Evolutionary conservation across 2,113 vertebrate species (phyloP), one percentile per base, ranked within the genome.

Genomic region (Poeciliopsis retropinna): DNA sequence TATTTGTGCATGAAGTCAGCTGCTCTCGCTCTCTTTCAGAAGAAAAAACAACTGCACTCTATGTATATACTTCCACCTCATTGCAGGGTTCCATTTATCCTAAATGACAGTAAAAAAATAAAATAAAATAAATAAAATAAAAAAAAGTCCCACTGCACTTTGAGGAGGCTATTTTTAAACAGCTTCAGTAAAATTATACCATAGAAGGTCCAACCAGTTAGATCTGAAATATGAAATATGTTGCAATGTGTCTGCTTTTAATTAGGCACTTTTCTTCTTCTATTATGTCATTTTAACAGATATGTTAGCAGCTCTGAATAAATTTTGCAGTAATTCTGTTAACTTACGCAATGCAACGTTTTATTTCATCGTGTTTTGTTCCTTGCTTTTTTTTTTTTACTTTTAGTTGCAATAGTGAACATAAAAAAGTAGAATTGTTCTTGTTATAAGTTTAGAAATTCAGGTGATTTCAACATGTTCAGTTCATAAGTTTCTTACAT

Each of bases 1-100:
- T 87, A 85, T 87, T 89, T 87, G 84, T 89, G 79, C 88, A 84
- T 83, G 78, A 91, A 62, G 12, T 41, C 44, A 79, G 70, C 57
- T 70, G 30, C 62, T 15, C 29, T 61, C 10, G 64, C 39, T 29
- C 31, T 73, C 60, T 76, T 54, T 57, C 64, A n/a, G 61, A 67
- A 27, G 4, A 30, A 79, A 60, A 77, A 82, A 73, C 79, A 78
- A 72, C 28, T 34, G 54, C 41, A 28, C 44, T 64, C 22, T 37
- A 83, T 68, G 72, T 73, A 75, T 73, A 64, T 69, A 77, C 80
- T 89, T 86, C 88, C 89, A 85, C 81, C 68, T 79, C 70, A 81
- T 88, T 87, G 88, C 32, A 57, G 6, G 60, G 71, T 79, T 70
- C 79, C 79, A 85, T 87, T 88, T 79, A 76, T 67, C 6, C 29